Percentiles rank a stretch among this genome's conserved stretches.
Conservation (phyloP, 2,797 vertebrate genomes). For the Ambastaia sidthimunki region DNA sequence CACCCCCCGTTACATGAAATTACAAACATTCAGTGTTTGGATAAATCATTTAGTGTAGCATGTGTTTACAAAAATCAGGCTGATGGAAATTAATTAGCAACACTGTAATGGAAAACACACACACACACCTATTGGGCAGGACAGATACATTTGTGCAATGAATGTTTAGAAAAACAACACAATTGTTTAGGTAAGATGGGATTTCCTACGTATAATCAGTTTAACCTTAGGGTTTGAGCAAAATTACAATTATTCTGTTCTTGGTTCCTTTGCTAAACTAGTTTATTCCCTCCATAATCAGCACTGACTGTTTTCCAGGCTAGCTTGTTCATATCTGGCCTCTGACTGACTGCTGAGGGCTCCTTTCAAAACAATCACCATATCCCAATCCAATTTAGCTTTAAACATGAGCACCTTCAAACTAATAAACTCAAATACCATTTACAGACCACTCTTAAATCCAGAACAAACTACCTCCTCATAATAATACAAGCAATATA, state of each 20-base stretch:
- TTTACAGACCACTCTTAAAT: not conserved
- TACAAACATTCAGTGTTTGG: not conserved
- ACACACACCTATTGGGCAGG: not conserved
- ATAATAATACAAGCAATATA: not conserved
- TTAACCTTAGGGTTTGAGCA: not conserved
- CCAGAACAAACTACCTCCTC: not conserved
- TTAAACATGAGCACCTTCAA: not conserved
- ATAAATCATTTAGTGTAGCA: constrained; percentile 22
- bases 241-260: constrained; percentile 1
- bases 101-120: constrained; percentile 6
- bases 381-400: constrained; percentile 18
- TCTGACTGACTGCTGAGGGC: not conserved
- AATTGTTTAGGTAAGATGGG: not conserved
- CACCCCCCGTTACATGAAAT: not conserved
- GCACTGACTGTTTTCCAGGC: constrained; percentile 6
- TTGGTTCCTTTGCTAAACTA: not conserved
- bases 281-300: constrained; percentile 8
- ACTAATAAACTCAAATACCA: not conserved
- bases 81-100: constrained; percentile 44
- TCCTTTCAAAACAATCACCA: constrained; percentile 14
- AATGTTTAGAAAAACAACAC: not conserved
- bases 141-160: constrained; percentile 4
- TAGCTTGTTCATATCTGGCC: not conserved
- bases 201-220: constrained; percentile 2
- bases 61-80: constrained; percentile 42